Conservation (phyloP, 2,888 invertebrate species). For the Harpalus rubripes region DNA sequence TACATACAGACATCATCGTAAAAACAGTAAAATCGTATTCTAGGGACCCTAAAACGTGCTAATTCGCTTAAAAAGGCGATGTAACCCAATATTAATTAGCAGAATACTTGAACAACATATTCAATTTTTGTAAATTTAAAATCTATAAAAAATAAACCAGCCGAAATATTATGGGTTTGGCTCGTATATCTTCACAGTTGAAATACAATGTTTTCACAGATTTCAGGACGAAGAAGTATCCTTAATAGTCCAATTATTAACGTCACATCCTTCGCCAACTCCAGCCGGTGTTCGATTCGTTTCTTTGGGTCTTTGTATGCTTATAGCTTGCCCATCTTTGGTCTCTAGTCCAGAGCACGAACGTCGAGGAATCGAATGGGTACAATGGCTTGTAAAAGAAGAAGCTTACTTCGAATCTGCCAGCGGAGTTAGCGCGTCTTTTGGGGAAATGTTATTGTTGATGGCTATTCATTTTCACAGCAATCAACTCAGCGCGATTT, state of each 20-base stretch:
- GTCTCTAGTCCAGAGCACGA: slow-evolving; percentile 87
- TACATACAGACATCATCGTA: too few relatives aligned
- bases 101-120: too few relatives aligned
- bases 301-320: slow-evolving; percentile 94
- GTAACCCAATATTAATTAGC: too few relatives aligned
- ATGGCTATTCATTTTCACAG: slow-evolving; percentile 99
- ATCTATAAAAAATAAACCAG: too few relatives aligned
- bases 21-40: too few relatives aligned
- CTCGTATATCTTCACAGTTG: neutral
- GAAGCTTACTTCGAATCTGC: slow-evolving; percentile 93
- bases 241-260: slow-evolving; percentile 89
- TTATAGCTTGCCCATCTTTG: slow-evolving; percentile 95
- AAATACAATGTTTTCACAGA: slow-evolving; percentile 75
- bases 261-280: slow-evolving; percentile 93
- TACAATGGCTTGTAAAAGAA: slow-evolving; percentile 94
- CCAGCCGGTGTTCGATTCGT: slow-evolving; percentile 96
- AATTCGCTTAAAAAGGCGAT: too few relatives aligned
- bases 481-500: slow-evolving; percentile 94
- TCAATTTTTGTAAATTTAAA: too few relatives aligned
- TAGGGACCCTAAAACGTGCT: too few relatives aligned
- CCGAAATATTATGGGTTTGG: too few relatives aligned
- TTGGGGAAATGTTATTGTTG: slow-evolving; percentile 96
- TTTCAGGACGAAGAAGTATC: slow-evolving; percentile 95
- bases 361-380: slow-evolving; percentile 93
- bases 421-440: slow-evolving; percentile 91